Base-by-base conservation (phyloP, 2,888 invertebrate species). In the Orthosia cruda region DNA sequence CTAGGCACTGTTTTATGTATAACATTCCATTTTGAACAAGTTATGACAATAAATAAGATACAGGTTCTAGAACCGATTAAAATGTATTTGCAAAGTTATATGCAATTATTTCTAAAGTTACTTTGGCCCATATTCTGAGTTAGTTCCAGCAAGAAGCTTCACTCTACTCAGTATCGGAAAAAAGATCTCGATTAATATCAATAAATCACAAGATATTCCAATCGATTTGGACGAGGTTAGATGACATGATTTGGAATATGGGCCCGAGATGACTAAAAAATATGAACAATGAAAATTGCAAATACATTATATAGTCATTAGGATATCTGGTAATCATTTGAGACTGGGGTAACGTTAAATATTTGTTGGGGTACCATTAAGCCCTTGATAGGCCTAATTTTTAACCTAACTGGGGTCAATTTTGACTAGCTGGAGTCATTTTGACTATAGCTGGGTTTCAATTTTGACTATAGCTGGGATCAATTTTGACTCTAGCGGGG, bases 1-100 rank as follows among this genome's bases (percentile, higher is more conserved):
- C 26, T 75, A 78, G 87, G 86, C 87, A 86, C 84, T 87, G 87
- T 75, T 65, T 72, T 71, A 70, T 82, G 4, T 74, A 68, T 63
- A 55, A 80, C 83, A 87, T 86, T 87, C 86, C 86, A 86, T 64
- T 71, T 77, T 55, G 66, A 62, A 68, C 47, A 68, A 71, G 66
- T 52, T 59, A 52, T 63, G 73, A 74, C 68, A 71, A 71, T 82
- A 74, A 82, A 61, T 55, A 54, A 16, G 49, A 47, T 54, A 20
- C 73, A 61, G 62, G 49, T 61, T 65, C 23, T 47, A 26, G 55
- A 69, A 65, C 49, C 58, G 4, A 54, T 49, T 45, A 52, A 40
- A 62, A 66, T 55, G 32, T 67, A 1, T 49, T 18, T 57, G 49
- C 32, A 32, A 57, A 50, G 11, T 2, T n/a, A 61, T 15, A 3